Base-by-base conservation (phyloP, 2,888 invertebrate species). In the Octodonta nipae region DNA sequence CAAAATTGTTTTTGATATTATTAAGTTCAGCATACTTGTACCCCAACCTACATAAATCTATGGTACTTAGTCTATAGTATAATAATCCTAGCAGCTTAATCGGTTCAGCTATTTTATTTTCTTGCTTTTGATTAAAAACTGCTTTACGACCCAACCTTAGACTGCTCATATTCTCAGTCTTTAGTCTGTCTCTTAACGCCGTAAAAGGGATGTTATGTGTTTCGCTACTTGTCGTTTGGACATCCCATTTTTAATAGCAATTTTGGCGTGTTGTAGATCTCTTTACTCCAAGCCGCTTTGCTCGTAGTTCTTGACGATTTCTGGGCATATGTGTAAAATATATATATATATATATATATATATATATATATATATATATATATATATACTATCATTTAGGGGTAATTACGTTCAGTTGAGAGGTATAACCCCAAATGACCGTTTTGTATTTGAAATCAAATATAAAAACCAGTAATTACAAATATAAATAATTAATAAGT, bases 1-100 rank as follows among this genome's bases (percentile, higher is more conserved):
- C 37, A 33, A 43, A 40, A 35, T 38, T 40, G 33, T 42, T 40
- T 38, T 38, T 40, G 34, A 42, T 42, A 38, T 38, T n/a, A n/a
- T n/a, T n/a, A n/a, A n/a, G n/a, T n/a, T n/a, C n/a, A n/a, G n/a
- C n/a, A n/a, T n/a, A n/a, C n/a, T n/a, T n/a, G n/a, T n/a, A n/a
- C n/a, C n/a, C n/a, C n/a, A n/a, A n/a, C n/a, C n/a, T n/a, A n/a
- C n/a, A n/a, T n/a, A n/a, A n/a, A n/a, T n/a, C n/a, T n/a, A n/a
- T n/a, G n/a, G n/a, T n/a, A n/a, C n/a, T n/a, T n/a, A n/a, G n/a
- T n/a, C n/a, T n/a, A n/a, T n/a, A n/a, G n/a, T n/a, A n/a, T n/a
- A n/a, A n/a, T n/a, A n/a, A n/a, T n/a, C n/a, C n/a, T n/a, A n/a
- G n/a, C n/a, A n/a, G n/a, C n/a, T n/a, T n/a, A n/a, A n/a, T n/a